Conservation (phyloP, 2,797 vertebrate species). For the Tokudaia muenninki region DNA sequence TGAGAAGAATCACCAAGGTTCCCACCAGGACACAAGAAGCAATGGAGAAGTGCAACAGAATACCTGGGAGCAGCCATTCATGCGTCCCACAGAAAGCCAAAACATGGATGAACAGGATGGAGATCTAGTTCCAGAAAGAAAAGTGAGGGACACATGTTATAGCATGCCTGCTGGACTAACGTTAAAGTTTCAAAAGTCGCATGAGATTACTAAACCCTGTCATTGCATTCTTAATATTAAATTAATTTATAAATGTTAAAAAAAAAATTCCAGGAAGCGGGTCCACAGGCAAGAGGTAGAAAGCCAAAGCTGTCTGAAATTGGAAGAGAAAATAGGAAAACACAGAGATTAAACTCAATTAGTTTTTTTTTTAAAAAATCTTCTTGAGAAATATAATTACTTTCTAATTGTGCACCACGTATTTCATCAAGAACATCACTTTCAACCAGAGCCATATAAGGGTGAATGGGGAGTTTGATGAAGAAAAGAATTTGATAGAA, state of each 20-base stretch:
- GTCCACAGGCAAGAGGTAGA: background rate
- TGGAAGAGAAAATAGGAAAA: conserved; percentile 7
- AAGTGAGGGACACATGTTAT: conserved; percentile 75
- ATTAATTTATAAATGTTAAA: background rate
- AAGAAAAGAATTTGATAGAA: background rate
- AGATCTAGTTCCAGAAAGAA: conserved; percentile 72
- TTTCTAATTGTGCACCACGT: background rate
- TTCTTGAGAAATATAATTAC: background rate
- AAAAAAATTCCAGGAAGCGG: background rate
- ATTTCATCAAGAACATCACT: background rate
- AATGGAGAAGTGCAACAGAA: conserved; percentile 72
- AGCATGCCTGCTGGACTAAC: conserved; percentile 16
- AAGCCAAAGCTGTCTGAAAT: conserved; percentile 44
- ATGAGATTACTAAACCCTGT: background rate
- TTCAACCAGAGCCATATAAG: conserved; percentile 8
- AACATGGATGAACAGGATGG: conserved; percentile 14
- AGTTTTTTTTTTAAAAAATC: conserved; percentile 33
- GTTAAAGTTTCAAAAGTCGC: conserved; percentile 15
- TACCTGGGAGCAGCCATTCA: conserved; percentile 58
- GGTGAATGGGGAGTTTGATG: background rate
- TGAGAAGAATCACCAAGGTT: conserved; percentile 70
- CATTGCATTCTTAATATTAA: background rate
- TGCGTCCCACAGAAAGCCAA: conserved; percentile 72
- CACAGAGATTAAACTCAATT: conserved; percentile 4
- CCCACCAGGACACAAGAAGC: conserved; percentile 75